phyloP scores from a whole-genome alignment of 2,113 vertebrate genomes.

The Chrysemys picta region DNA sequence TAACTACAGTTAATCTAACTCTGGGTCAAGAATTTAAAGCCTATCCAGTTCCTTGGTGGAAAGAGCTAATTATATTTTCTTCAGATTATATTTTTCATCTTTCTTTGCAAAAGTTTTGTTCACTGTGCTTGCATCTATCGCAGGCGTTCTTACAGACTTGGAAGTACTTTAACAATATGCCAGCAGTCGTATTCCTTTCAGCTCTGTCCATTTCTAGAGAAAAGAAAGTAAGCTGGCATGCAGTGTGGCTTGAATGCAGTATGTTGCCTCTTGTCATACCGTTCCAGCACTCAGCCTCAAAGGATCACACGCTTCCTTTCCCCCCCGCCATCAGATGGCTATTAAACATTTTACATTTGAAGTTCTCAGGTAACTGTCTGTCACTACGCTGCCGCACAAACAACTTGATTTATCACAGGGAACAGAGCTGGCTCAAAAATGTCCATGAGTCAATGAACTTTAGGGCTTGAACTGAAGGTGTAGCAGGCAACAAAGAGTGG shows the following conservation, averaged over 20 bases:
- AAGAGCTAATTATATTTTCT: conserved; percentile 51
- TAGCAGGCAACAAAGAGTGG: conserved; percentile 53
- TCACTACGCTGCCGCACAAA: conserved; percentile 44
- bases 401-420: conserved; percentile 26
- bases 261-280: conserved; percentile 66
- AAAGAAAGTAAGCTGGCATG: conserved; percentile 65
- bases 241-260: conserved; percentile 37
- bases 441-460: conserved; percentile 47
- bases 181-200: conserved; percentile 71
- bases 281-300: conserved; percentile 63
- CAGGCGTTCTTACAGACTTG: conserved; percentile 62
- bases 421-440: conserved; percentile 56
- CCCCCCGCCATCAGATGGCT: conserved; percentile 25
- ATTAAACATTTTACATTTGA: conserved; percentile 65
- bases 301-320: conserved; percentile 39
- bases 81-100: conserved; percentile 42
- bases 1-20: conserved; percentile 50
- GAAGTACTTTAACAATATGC: conserved; percentile 62
- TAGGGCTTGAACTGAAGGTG: conserved; percentile 64
- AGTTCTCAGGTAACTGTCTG: conserved; percentile 66
- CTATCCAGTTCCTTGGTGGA: conserved; percentile 51
- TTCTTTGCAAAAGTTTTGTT: conserved; percentile 60
- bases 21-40: conserved; percentile 34
- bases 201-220: conserved; percentile 71
- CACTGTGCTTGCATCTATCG: conserved; percentile 64